phyloP scores from a whole-genome alignment of 1,140 invertebrate genomes.

The Zaprionus nigranus region DNA sequence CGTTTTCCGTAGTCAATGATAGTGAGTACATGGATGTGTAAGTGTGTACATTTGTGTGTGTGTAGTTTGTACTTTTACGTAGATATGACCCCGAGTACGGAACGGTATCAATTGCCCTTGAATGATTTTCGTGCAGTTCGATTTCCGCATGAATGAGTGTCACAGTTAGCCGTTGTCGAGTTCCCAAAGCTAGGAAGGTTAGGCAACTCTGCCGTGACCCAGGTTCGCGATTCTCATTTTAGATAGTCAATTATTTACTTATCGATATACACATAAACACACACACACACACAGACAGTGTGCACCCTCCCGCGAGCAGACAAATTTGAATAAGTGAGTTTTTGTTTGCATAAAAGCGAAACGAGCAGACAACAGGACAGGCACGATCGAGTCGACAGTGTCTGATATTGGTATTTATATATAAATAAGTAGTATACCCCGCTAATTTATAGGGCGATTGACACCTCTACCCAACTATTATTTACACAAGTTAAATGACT shows the following conservation, averaged over 20 bases:
- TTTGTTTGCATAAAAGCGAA: constrained; percentile 6
- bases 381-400: not conserved
- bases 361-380: not conserved
- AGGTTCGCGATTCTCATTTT: constrained; percentile 8
- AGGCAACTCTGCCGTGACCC: constrained; percentile 52
- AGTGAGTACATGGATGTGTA: constrained; percentile 13
- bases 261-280: not conserved
- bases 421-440: not conserved
- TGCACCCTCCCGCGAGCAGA: constrained; percentile 1
- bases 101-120: constrained; percentile 47
- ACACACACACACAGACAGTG: not conserved
- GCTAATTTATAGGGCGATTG: not conserved
- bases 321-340: constrained; percentile 1
- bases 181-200: constrained; percentile 27
- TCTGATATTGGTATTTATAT: not conserved
- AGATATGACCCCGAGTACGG: constrained; percentile 34
- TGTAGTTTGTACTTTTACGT: not conserved
- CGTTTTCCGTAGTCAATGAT: constrained; percentile 21
- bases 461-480: not conserved
- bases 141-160: constrained; percentile 76
- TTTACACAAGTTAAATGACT: not conserved
- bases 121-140: constrained; percentile 25
- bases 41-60: not conserved
- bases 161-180: constrained; percentile 49
- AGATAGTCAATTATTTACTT: constrained; percentile 12